A percentile compares a stretch with the other conserved stretches of the same genome.
Conservation (phyloP, 2,113 vertebrate genomes). For the Eptatretus burgeri region DNA sequence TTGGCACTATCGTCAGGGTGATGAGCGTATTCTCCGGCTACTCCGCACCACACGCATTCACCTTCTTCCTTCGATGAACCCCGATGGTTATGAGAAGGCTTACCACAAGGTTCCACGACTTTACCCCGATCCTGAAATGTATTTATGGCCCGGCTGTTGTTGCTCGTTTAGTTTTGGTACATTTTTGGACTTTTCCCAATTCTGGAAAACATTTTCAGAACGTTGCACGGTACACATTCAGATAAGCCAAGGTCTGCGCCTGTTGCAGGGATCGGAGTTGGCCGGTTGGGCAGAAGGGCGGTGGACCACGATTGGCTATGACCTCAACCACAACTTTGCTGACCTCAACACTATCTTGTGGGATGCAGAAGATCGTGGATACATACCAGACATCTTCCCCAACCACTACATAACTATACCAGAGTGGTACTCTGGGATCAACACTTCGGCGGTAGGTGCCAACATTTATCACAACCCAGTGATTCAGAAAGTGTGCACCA, state of each 20-base stretch:
- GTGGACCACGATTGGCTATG: slow-evolving; percentile 51
- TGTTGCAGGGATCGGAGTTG: slow-evolving; percentile 49
- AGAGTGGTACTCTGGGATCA: slow-evolving; percentile 33
- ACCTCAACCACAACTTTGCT: slow-evolving; percentile 82
- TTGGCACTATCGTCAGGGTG: slow-evolving; percentile 39
- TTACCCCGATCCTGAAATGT: neutral
- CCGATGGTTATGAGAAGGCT: slow-evolving; percentile 62
- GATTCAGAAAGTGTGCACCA: too few relatives aligned
- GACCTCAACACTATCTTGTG: slow-evolving; percentile 72
- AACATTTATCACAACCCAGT: neutral
- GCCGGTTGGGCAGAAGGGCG: slow-evolving; percentile 57
- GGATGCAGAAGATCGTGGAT: slow-evolving; percentile 32
- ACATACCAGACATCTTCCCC: slow-evolving; percentile 27
- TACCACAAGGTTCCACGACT: too few relatives aligned
- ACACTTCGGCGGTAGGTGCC: neutral
- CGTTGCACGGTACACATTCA: neutral
- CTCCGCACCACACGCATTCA: slow-evolving; percentile 65
- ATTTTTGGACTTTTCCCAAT: neutral
- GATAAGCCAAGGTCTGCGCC: neutral
- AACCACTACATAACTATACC: slow-evolving; percentile 87
- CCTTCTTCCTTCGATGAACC: slow-evolving; percentile 97
- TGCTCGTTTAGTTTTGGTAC: neutral
- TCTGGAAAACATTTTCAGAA: neutral
- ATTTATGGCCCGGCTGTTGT: neutral
- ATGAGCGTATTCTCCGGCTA: slow-evolving; percentile 47